Percentiles rank a stretch among this genome's conserved stretches.
Conservation (phyloP, 2,113 vertebrate species). For the Amphiprion ocellaris region DNA sequence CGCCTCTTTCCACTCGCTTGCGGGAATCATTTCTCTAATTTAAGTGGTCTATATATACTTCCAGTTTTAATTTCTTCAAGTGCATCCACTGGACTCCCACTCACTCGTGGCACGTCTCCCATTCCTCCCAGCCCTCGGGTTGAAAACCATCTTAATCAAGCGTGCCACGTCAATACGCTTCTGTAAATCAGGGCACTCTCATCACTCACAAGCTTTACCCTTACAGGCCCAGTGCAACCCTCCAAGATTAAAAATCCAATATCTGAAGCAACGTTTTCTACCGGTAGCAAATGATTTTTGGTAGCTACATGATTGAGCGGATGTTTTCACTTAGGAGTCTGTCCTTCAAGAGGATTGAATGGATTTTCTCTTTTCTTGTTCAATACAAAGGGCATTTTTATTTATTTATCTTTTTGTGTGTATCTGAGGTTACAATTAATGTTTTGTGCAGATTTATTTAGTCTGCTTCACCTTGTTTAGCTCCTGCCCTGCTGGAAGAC, state of each 20-base stretch:
- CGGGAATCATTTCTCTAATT: conserved; percentile 69
- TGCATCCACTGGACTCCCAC: conserved; percentile 55
- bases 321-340: conserved; percentile 47
- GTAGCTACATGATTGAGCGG: conserved; percentile 46
- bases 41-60: conserved; percentile 25
- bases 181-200: conserved; percentile 63
- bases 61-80: conserved; percentile 72
- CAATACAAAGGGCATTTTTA: neutral
- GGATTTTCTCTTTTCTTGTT: conserved; percentile 20
- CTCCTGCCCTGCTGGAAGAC: too few species aligned
- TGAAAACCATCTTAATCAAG: conserved; percentile 65
- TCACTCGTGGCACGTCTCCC: conserved; percentile 46
- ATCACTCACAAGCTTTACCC: conserved; percentile 53
- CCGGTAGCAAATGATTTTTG: conserved; percentile 41
- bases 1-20: conserved; percentile 41
- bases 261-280: conserved; percentile 36
- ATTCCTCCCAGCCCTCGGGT: conserved; percentile 30
- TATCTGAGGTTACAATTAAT: conserved; percentile 9
- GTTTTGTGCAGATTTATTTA: neutral
- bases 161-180: conserved; percentile 42
- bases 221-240: conserved; percentile 15
- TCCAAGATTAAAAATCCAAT: conserved; percentile 64
- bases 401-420: conserved; percentile 14
- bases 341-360: conserved; percentile 35
- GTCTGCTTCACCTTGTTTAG: neutral